Base-by-base conservation (phyloP, 2,113 vertebrate genomes). In the Gallinago media region DNA sequence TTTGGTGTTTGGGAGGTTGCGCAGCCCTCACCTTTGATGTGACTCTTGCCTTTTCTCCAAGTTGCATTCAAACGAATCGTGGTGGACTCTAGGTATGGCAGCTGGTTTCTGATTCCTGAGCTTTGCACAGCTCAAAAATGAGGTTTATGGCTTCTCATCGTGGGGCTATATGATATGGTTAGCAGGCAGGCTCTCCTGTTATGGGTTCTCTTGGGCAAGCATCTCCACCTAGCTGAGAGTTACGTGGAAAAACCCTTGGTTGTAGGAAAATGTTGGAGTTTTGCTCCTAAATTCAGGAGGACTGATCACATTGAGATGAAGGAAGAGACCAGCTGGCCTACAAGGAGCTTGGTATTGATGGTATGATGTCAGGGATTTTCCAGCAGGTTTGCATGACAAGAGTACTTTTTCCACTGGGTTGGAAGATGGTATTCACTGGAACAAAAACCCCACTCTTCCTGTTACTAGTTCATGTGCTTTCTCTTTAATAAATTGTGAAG, bases 171-270 rank as follows among this genome's bases (percentile, higher is more conserved):
- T 2, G 13, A 8, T 70, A 38, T 18, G 46, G 38, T 75, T 25
- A 50, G 32, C 17, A 42, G 14, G 34, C 23, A 61, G 70, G 20
- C 34, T 71, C 70, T 79, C 34, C 46, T 49, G 62, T 16, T 54
- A 9, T 0, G 1, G 18, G 8, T 67, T 79, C 46, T 59, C 38
- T 72, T 76, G 36, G 42, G 27, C 26, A 70, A 38, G 27, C 61
- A 19, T 44, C 40, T 93, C 21, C 63, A 50, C 22, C 49, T n/a
- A 44, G 19, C n/a, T 75, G 40, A 70, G 34, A 77, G 29, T 85
- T 66, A 36, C 0, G 0, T 42, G 36, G 19, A 47, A 52, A 2
- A 2, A 6, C 17, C 29, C 25, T 47, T 31, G n/a, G 13, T 8
- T 88, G 25, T 61, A 61, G 34, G 79, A 76, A n/a, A 23, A 56